A percentile compares a stretch with the other conserved stretches of the same genome.
phyloP scores from a whole-genome alignment of 1,140 invertebrate genomes.

The Sitobion miscanthi region DNA sequence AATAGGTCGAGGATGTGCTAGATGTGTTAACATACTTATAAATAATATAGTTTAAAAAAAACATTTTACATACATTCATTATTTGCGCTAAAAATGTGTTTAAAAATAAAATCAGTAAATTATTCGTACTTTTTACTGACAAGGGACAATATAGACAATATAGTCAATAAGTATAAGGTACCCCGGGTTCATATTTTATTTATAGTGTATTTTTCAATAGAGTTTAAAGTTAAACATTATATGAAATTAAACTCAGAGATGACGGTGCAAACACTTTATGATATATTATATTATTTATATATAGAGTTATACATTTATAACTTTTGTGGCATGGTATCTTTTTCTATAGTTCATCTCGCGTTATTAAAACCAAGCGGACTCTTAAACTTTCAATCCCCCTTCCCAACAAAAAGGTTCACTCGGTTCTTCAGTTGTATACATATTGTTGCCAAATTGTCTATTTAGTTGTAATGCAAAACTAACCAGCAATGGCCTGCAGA shows the following conservation, averaged over 20 bases:
- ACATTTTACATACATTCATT: neutral
- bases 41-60: neutral
- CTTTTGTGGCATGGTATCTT: neutral
- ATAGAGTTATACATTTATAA: neutral
- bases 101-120: neutral
- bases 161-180: neutral
- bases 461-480: neutral
- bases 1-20: neutral
- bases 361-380: neutral
- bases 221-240: neutral
- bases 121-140: neutral
- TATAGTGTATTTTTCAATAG: neutral
- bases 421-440: neutral
- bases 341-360: neutral
- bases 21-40: conserved; percentile 21
- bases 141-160: neutral
- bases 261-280: neutral
- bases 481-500: neutral
- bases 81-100: neutral
- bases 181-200: neutral
- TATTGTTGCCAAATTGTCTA: neutral
- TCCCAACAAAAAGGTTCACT: neutral
- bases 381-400: neutral
- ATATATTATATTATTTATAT: no score
- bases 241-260: neutral